Evolutionary conservation across 2,113 vertebrate species (phyloP).

Genomic region (Montifringilla adamsi): DNA sequence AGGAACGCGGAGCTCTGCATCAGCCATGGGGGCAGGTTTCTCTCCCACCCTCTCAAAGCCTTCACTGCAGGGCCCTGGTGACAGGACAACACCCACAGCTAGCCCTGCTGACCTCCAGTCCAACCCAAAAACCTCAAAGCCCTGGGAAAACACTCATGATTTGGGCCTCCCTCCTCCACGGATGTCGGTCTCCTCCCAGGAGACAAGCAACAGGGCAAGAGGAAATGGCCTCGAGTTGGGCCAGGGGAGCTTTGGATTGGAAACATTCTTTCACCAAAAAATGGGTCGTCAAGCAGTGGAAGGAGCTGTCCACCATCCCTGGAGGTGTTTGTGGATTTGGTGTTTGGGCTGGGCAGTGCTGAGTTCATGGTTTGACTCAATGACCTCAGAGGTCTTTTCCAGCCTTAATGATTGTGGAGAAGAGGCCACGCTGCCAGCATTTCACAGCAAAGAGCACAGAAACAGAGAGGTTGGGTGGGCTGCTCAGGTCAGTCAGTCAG

Average conservation of each 20-base stretch:
- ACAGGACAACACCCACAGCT: neutral
- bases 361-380: neutral
- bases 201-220: neutral
- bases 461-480: neutral
- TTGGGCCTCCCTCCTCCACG: accelerated
- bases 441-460: neutral
- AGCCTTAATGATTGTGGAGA: accelerated
- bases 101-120: neutral
- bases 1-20: neutral
- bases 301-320: neutral
- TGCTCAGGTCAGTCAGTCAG: too few relatives aligned
- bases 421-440: too few relatives aligned
- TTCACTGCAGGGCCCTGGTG: neutral
- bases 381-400: neutral
- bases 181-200: neutral
- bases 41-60: neutral
- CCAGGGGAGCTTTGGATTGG: neutral
- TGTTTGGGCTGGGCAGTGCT: neutral
- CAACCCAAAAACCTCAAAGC: neutral
- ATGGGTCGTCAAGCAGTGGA: neutral
- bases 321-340: neutral
- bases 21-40: accelerated
- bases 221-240: neutral
- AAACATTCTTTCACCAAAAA: neutral
- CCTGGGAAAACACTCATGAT: neutral